phyloP scores from a whole-genome alignment of 35 echinoderm and acorn worm genomes.

The Stichopus chloronotus region DNA sequence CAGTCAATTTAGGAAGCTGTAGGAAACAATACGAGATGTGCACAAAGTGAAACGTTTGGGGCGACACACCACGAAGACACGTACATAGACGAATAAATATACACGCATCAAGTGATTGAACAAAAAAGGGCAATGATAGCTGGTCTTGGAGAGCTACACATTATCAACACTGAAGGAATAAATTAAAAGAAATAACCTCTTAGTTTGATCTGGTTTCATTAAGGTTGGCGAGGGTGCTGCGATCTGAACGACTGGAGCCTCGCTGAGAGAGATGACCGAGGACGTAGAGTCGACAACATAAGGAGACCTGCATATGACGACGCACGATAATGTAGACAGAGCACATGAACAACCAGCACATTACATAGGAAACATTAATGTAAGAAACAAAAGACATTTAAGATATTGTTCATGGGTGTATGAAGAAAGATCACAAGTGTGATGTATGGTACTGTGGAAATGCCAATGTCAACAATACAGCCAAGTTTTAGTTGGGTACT shows the following conservation, averaged over 20 bases:
- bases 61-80: too few species aligned
- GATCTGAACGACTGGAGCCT: constrained; percentile 35
- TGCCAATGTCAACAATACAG: too few species aligned
- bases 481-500: too few species aligned
- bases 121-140: too few species aligned
- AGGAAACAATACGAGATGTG: not conserved
- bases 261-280: constrained; percentile 30
- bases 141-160: too few species aligned
- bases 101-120: too few species aligned
- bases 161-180: not conserved
- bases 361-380: not conserved
- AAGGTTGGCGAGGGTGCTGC: not conserved
- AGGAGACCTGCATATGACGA: not conserved
- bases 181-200: constrained; percentile 2
- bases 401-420: not conserved
- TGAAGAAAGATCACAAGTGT: not conserved
- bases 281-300: not conserved
- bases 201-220: constrained; percentile 22
- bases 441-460: too few species aligned
- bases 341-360: not conserved
- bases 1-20: not conserved
- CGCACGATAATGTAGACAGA: not conserved
- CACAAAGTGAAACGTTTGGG: not conserved
- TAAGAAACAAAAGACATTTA: not conserved
- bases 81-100: too few species aligned